A percentile compares a stretch with the other conserved stretches of the same genome.
These are phyloP conservation scores for Perizoma flavofasciatum DNA, from an alignment of 2,888 invertebrate species.

Conservation along the genomic window DNA sequence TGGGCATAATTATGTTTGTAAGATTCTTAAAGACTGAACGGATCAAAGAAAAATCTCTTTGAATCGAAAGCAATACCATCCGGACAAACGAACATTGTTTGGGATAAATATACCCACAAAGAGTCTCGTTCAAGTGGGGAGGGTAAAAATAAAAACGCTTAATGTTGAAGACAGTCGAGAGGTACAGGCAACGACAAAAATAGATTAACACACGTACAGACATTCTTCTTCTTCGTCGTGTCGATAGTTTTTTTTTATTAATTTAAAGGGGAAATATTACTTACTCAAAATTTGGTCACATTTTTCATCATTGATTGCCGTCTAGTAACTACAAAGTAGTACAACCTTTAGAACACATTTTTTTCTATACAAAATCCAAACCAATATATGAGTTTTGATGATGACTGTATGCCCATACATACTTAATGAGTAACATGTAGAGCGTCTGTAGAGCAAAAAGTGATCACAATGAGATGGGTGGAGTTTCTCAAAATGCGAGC, in stretches of 20 bases:
- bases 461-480: constrained; percentile 27
- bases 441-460: constrained; percentile 20
- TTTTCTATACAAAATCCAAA: too few relatives aligned
- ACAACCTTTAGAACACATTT: too few relatives aligned
- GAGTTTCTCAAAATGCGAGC: constrained; percentile 19
- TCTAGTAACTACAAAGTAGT: too few relatives aligned
- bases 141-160: constrained; percentile 40
- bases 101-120: constrained; percentile 39
- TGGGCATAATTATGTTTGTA: not conserved
- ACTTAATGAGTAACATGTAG: constrained; percentile 31
- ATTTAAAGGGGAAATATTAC: too few relatives aligned
- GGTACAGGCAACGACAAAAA: constrained; percentile 21
- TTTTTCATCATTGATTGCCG: too few relatives aligned
- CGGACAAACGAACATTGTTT: constrained; percentile 37
- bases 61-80: constrained; percentile 29
- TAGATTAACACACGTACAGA: too few relatives aligned
- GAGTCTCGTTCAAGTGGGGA: constrained; percentile 35
- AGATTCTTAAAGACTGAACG: constrained; percentile 1
- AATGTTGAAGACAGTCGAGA: constrained; percentile 30
- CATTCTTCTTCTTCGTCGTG: not conserved
- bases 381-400: not conserved
- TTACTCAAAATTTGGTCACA: too few relatives aligned
- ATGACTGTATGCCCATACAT: constrained; percentile 23
- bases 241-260: too few relatives aligned
- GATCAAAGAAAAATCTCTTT: constrained; percentile 24